Evolutionary conservation across 2,888 invertebrate genomes (phyloP).

Genomic region (Torymus aiolomorphi): DNA sequence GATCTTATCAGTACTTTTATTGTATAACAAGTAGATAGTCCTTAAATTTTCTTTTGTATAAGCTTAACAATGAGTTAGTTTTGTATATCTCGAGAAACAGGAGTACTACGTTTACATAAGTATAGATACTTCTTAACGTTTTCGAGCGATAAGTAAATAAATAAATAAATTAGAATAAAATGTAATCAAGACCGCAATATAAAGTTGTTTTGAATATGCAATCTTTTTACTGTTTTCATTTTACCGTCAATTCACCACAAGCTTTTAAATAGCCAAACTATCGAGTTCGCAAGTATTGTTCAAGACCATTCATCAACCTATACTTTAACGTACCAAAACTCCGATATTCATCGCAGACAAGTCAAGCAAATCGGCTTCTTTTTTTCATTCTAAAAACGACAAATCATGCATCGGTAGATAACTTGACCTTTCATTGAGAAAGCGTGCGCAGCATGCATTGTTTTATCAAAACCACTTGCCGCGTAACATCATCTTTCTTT

Average conservation of each 20-base stretch:
- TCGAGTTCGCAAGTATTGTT: no score
- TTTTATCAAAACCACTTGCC: not conserved
- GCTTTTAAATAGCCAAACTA: no score
- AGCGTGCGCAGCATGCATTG: constrained; percentile 36
- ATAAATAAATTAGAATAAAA: constrained; percentile 31
- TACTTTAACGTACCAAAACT: no score
- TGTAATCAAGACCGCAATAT: constrained; percentile 10
- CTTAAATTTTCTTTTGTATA: not conserved
- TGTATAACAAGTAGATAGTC: not conserved
- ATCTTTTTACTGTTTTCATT: not conserved
- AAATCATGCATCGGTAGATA: no score
- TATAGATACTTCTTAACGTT: constrained; percentile 17
- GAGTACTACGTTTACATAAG: constrained; percentile 9
- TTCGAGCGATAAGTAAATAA: constrained; percentile 9
- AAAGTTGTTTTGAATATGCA: constrained; percentile 12
- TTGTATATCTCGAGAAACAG: constrained; percentile 17
- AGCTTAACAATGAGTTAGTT: constrained; percentile 2
- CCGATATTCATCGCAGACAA: no score
- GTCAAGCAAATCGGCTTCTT: no score
- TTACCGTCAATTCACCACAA: not conserved
- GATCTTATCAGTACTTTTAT: constrained; percentile 15
- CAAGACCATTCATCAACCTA: no score
- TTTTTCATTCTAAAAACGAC: no score
- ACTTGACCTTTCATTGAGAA: constrained; percentile 43
- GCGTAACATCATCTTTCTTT: constrained; percentile 21